These are phyloP conservation scores for Todus mexicanus DNA, from an alignment of 2,797 vertebrate species.

Conservation along the genomic window DNA sequence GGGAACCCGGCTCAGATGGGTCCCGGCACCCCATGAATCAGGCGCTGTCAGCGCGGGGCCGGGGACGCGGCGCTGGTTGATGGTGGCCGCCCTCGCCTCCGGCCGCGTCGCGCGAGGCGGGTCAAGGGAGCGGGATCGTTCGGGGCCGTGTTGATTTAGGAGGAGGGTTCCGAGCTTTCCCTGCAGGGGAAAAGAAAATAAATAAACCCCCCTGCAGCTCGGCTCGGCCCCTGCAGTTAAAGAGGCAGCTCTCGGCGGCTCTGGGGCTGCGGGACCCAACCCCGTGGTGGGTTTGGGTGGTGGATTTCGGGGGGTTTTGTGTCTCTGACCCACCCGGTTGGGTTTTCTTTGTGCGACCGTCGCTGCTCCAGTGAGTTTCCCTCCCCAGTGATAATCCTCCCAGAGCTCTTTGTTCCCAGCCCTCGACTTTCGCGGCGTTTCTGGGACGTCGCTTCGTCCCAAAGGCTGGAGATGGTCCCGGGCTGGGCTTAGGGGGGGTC, in stretches of 20 bases:
- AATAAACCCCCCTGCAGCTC: background rate
- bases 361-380: too few species aligned
- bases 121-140: conserved; percentile 89
- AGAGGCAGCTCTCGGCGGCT: too few species aligned
- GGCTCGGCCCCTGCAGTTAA: too few species aligned
- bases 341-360: background rate
- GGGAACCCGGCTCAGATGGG: conserved; percentile 88
- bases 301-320: too few species aligned
- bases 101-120: conserved; percentile 79
- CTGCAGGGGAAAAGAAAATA: too few species aligned
- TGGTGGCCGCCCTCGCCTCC: conserved; percentile 85
- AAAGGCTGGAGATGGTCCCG: background rate
- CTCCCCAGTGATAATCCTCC: background rate
- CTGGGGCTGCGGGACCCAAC: too few species aligned
- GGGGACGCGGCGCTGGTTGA: conserved; percentile 71
- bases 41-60: conserved; percentile 85
- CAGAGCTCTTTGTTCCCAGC: background rate
- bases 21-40: conserved; percentile 90
- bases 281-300: too few species aligned
- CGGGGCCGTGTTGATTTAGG: background rate
- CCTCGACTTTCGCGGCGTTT: background rate
- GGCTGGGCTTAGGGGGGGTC: background rate
- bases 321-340: background rate
- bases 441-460: background rate
- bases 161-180: background rate